These are phyloP conservation scores for Rhodophaea formosa DNA, from an alignment of 2,888 invertebrate genomes.

Conservation along the genomic window DNA sequence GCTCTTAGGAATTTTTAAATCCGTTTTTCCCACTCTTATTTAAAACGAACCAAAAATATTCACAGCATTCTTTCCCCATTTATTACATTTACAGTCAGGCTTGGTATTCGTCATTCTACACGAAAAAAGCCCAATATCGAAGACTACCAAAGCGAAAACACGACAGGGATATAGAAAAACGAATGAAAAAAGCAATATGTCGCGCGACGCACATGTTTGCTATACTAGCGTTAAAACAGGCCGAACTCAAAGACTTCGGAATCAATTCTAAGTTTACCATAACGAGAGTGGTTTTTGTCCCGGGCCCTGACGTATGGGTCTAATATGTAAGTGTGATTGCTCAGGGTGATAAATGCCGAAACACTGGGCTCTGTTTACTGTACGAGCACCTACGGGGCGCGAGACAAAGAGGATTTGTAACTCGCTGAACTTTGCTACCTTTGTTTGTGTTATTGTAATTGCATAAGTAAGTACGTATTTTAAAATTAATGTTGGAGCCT, in stretches of 20 bases:
- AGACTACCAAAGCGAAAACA: slow-evolving; percentile 58
- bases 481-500: too few relatives aligned
- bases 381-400: background rate
- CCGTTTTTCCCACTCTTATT: background rate
- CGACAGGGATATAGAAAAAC: slow-evolving; percentile 54
- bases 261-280: slow-evolving; percentile 70
- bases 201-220: slow-evolving; percentile 60
- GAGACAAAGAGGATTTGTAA: background rate
- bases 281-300: slow-evolving; percentile 59
- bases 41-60: slow-evolving; percentile 18
- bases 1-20: background rate
- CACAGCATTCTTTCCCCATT: slow-evolving; percentile 32
- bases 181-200: slow-evolving; percentile 72
- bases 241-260: slow-evolving; percentile 55
- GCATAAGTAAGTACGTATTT: background rate
- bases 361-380: slow-evolving; percentile 39
- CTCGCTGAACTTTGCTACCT: slow-evolving; percentile 2
- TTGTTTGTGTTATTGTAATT: background rate
- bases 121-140: slow-evolving; percentile 58
- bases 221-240: slow-evolving; percentile 59
- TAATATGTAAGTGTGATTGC: slow-evolving; percentile 61
- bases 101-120: slow-evolving; percentile 48
- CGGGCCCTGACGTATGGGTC: slow-evolving; percentile 52
- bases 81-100: slow-evolving; percentile 47
- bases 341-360: slow-evolving; percentile 45